Evolutionary conservation across 2,888 invertebrate species (phyloP).

Genomic region (Gymnoscelis rufifasciata): DNA sequence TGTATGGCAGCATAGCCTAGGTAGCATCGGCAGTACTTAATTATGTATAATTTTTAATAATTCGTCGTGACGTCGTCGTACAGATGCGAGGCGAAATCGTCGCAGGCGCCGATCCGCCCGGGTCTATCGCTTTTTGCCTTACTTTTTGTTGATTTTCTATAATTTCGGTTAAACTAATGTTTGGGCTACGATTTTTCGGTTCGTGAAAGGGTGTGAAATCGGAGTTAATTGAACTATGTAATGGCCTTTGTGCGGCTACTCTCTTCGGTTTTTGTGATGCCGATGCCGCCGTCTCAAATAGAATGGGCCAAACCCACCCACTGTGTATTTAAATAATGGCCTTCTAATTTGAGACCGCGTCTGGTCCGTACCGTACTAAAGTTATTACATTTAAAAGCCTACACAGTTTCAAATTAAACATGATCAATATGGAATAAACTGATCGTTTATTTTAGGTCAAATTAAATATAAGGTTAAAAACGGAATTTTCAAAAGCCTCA

Average conservation of each 20-base stretch:
- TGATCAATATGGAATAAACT: too few relatives aligned
- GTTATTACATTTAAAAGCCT: too few relatives aligned
- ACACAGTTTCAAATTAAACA: too few relatives aligned
- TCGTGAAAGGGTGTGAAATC: constrained; percentile 79
- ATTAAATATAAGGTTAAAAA: too few relatives aligned
- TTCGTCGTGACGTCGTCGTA: constrained; percentile 10
- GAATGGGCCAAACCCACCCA: constrained; percentile 28
- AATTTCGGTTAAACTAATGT: constrained; percentile 78
- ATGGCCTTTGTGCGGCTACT: constrained; percentile 71
- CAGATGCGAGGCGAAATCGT: too few relatives aligned
- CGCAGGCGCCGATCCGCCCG: constrained; percentile 48
- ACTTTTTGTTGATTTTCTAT: constrained; percentile 72
- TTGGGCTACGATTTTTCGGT: constrained; percentile 78
- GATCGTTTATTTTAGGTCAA: too few relatives aligned
- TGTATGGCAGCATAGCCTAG: too few relatives aligned
- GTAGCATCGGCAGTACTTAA: too few relatives aligned
- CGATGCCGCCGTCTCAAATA: constrained; percentile 14
- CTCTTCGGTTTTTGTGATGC: constrained; percentile 50
- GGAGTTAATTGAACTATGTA: constrained; percentile 73
- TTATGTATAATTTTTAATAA: not conserved
- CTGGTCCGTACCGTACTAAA: not conserved
- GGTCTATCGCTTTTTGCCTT: constrained; percentile 58
- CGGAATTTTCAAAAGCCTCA: too few relatives aligned
- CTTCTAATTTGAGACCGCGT: constrained; percentile 10
- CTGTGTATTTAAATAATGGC: constrained; percentile 27